These are phyloP conservation scores for Diabrotica undecimpunctata DNA, from an alignment of 1,140 invertebrate species.

Conservation along the genomic window DNA sequence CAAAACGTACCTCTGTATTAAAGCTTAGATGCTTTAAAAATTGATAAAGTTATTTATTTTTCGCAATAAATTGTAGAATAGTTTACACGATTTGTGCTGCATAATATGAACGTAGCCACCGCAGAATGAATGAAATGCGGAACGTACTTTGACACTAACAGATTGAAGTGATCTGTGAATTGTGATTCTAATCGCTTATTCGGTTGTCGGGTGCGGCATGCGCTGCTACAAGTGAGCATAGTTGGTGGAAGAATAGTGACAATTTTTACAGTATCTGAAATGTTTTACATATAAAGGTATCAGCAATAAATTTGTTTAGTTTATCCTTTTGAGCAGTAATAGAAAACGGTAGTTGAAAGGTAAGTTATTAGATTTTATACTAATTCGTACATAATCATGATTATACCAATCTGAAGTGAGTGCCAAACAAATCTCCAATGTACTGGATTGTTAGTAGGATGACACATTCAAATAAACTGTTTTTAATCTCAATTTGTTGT, in stretches of 20 bases:
- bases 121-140: no score
- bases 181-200: conserved; percentile 15
- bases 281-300: conserved; percentile 26
- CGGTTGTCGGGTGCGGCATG: conserved; percentile 30
- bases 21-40: no score
- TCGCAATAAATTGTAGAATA: no score
- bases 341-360: conserved; percentile 31
- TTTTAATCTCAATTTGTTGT: conserved; percentile 22
- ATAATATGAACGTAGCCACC: no score
- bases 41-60: no score
- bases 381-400: conserved; percentile 12
- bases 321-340: conserved; percentile 26
- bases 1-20: no score
- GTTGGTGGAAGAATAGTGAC: conserved; percentile 21
- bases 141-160: no score
- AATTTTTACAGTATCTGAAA: conserved; percentile 22
- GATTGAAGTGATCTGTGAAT: not conserved
- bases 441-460: conserved; percentile 32
- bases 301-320: conserved; percentile 22
- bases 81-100: no score
- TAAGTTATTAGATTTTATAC: conserved; percentile 27
- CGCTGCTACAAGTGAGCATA: conserved; percentile 24
- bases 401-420: conserved; percentile 18
- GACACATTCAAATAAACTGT: conserved; percentile 35
- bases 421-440: conserved; percentile 28